Evolutionary conservation across 2,888 invertebrate genomes (phyloP), one percentile per base, ranked within the genome.

Genomic region (Drosophila acutilabella): DNA sequence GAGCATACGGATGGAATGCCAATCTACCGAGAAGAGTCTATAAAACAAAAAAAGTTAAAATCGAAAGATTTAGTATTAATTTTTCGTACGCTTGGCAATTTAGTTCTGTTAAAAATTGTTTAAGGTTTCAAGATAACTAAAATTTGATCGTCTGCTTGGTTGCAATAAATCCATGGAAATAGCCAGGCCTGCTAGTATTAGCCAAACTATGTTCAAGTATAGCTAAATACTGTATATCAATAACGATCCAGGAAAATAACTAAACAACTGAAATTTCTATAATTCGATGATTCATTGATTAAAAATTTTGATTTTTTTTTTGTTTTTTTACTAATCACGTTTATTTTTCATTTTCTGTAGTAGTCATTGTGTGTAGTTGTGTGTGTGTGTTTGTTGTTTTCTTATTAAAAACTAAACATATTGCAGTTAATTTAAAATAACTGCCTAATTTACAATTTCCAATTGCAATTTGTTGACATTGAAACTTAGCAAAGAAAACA

Each of bases 261-360:
- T 26, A 8, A 26, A 26, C 23, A 23, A 6, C 8, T 26, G 30
- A 30, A 30, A 30, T 30, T 30, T 30, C 30, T 8, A 30, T 30
- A 30, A 30, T 30, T 30, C 30, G 30, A 30, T 41, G 10, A n/a
- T 16, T 45, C 36, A 74, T 61, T 72, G 44, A 75, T n/a, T 73
- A 76, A 30, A 69, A 61, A 40, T 76, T 70, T 53, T 2, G 2
- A 13, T 36, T 36, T 36, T 73, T 70, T 51, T 3, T 52, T 48
- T 70, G 50, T 3, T 53, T 48, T 75, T 82, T 82, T 79, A 86
- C 82, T 82, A 82, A 82, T 86, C 82, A 82, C 86, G 83, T 82
- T 86, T 82, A 86, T 82, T 82, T 86, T 65, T 80, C 71, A 54
- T 69, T 59, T 75, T 75, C 64, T 74, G 80, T 85, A 74, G 80